Base-by-base conservation (phyloP, 2,888 invertebrate genomes). In the Eledone cirrhosa region DNA sequence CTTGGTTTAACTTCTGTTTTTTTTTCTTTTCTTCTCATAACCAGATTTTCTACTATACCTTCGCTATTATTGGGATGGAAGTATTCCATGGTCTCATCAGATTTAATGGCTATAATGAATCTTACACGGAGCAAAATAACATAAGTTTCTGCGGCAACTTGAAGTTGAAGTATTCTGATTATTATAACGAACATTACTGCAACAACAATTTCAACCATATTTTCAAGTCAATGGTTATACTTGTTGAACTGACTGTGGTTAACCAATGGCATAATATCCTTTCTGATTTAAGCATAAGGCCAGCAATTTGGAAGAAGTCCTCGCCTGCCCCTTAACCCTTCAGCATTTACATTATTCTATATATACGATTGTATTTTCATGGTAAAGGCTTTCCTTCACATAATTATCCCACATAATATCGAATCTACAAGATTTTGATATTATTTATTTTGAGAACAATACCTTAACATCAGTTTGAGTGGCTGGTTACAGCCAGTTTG, bases 231-330 rank as follows among this genome's bases (percentile, higher is more conserved):
- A 86, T 92, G 80, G 90, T 92, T 3, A 83, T 92, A 4, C 86
- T 92, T 79, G 91, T 91, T 86, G 92, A 92, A 82, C 87, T 92
- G 48, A 91, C 90, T 77, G 91, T 92, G n/a, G 92, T 92, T 78
- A 92, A 92, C 84, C 92, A 92, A 83, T 92, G 92, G 92, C 92
- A 92, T 88, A 91, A 87, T 90, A 90, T 90, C 89, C 90, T 91
- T 90, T 86, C 41, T 33, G 3, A 33, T 27, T 8, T 31, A 63
- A 19, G 5, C 22, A 14, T n/a, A n/a, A n/a, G n/a, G n/a, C n/a
- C n/a, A n/a, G n/a, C n/a, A n/a, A n/a, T n/a, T n/a, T n/a, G n/a
- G n/a, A n/a, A n/a, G n/a, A n/a, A n/a, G n/a, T n/a, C n/a, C n/a
- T n/a, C n/a, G n/a, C n/a, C n/a, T n/a, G n/a, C n/a, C n/a, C n/a